Percentiles rank a stretch among this genome's conserved stretches.
Conservation (phyloP, 2,888 invertebrate genomes). For the Embidobia sp. region DNA sequence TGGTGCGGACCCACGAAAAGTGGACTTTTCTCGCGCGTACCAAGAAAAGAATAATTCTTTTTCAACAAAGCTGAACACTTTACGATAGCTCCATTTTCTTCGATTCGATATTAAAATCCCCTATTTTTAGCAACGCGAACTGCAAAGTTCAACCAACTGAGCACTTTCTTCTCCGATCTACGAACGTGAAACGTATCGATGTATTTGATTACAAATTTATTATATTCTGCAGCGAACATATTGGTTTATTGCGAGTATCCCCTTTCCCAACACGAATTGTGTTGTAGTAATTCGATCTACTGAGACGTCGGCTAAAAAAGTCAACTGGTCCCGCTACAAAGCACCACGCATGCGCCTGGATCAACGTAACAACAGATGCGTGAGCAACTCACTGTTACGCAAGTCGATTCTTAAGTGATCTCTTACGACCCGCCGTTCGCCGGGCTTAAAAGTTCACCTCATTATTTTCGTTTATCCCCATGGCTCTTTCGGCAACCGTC, state of each 20-base stretch:
- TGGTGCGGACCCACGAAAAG: no score
- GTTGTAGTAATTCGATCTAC: slow-evolving; percentile 72
- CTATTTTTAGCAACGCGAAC: no score
- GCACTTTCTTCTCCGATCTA: no score
- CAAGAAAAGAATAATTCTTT: no score
- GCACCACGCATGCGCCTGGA: slow-evolving; percentile 64
- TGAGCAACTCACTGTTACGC: slow-evolving; percentile 62
- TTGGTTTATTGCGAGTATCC: slow-evolving; percentile 58
- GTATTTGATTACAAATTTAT: slow-evolving; percentile 63
- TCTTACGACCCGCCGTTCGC: slow-evolving; percentile 44
- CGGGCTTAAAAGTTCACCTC: slow-evolving; percentile 20
- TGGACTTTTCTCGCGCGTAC: no score
- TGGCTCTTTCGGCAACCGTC: no score
- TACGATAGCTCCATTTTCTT: no score
- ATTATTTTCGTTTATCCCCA: slow-evolving; percentile 25
- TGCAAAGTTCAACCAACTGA: no score
- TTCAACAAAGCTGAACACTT: no score
- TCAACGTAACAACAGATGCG: slow-evolving; percentile 68
- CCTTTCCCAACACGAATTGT: slow-evolving; percentile 70
- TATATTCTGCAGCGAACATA: slow-evolving; percentile 56
- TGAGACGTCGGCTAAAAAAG: slow-evolving; percentile 53
- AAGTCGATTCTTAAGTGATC: slow-evolving; percentile 52
- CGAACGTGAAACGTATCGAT: slow-evolving; percentile 34
- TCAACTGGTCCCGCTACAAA: slow-evolving; percentile 62
- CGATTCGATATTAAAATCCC: no score